A percentile compares a stretch with the other conserved stretches of the same genome.
Conservation (phyloP, 2,797 vertebrate genomes). For the Prunella strophiata region DNA sequence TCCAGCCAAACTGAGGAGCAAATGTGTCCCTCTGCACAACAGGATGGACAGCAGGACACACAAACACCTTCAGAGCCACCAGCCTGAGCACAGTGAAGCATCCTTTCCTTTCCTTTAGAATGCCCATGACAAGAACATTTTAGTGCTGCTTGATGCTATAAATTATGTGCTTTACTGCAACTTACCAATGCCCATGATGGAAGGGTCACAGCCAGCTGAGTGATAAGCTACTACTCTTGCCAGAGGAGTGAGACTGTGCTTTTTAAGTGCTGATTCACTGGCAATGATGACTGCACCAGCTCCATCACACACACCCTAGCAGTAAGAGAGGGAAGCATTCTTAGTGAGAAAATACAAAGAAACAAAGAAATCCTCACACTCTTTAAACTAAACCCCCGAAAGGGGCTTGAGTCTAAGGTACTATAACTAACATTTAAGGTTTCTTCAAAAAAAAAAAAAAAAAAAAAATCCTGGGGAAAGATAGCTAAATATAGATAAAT, state of each 20-base stretch:
- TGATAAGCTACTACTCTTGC: slow-evolving; percentile 93
- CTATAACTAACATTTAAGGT: background rate
- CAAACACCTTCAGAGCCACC: background rate
- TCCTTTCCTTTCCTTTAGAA: background rate
- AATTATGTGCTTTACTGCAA: background rate
- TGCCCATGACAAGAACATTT: background rate
- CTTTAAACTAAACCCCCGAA: background rate
- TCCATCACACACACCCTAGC: slow-evolving; percentile 91
- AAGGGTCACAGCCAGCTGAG: slow-evolving; percentile 90
- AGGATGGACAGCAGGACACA: background rate
- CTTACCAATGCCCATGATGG: slow-evolving; percentile 98
- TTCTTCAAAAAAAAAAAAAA: background rate
- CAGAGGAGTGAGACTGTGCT: slow-evolving; percentile 90
- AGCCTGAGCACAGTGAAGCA: background rate
- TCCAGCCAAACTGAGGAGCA: background rate
- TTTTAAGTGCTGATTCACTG: slow-evolving; percentile 91
- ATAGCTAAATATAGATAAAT: background rate
- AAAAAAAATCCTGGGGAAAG: background rate
- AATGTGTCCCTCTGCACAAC: background rate
- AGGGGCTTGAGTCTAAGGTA: background rate
- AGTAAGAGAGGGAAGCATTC: background rate
- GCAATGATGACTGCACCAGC: slow-evolving; percentile 89
- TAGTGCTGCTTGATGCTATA: background rate
- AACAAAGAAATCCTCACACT: fast-evolving
- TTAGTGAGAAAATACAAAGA: background rate